Conservation (phyloP, 2,113 vertebrate species). For the Burhinus bistriatus region DNA sequence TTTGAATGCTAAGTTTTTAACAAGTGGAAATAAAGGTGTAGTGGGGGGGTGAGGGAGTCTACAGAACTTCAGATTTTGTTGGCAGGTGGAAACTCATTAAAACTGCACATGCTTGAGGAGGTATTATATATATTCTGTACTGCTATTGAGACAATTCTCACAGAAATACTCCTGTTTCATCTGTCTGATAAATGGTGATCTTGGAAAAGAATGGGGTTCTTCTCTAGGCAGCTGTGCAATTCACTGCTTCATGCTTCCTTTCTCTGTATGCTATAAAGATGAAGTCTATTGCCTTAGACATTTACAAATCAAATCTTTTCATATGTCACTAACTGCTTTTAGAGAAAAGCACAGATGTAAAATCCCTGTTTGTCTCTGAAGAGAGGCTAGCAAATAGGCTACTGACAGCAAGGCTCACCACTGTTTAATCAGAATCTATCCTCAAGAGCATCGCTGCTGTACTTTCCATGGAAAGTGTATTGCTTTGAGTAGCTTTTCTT, state of each 20-base stretch:
- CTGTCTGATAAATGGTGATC: conserved; percentile 2
- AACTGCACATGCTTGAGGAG: not conserved
- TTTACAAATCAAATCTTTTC: conserved; percentile 59
- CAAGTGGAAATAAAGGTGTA: not conserved
- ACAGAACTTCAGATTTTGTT: not conserved
- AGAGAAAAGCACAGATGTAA: conserved; percentile 19
- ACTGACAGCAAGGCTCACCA: not conserved
- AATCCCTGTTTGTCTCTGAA: not conserved
- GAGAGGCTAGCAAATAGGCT: not conserved
- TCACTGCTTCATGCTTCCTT: not conserved
- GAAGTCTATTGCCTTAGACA: conserved; percentile 35
- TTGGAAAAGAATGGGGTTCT: not conserved
- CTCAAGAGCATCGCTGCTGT: not conserved
- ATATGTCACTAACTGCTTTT: not conserved
- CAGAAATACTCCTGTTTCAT: conserved; percentile 24
- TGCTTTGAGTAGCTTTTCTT: not conserved
- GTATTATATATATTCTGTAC: not conserved
- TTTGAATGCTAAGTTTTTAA: not conserved
- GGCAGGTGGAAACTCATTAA: conserved; percentile 40
- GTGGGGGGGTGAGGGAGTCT: not conserved
- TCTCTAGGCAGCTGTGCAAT: conserved; percentile 44
- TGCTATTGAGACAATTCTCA: conserved; percentile 10
- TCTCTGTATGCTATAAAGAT: not conserved
- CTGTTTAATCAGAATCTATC: not conserved
- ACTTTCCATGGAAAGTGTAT: not conserved